Evolutionary conservation across 2,113 vertebrate genomes (phyloP).

Genomic region (Brachypodius melanocephalos): DNA sequence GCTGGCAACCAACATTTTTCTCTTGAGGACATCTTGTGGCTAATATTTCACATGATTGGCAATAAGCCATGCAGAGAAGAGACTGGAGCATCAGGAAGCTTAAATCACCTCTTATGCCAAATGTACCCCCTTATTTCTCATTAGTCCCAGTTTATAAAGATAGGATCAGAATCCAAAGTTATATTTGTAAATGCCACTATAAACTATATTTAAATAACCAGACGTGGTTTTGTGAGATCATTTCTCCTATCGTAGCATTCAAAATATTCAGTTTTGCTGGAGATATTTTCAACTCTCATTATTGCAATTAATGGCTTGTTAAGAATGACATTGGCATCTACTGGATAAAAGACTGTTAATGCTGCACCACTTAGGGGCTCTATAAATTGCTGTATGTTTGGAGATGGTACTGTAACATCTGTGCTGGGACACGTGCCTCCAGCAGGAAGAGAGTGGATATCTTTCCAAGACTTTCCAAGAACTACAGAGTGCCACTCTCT

Average conservation of each 20-base stretch:
- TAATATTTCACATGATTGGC: neutral
- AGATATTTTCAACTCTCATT: slow-evolving; percentile 9
- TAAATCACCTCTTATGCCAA: neutral
- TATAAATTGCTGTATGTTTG: neutral
- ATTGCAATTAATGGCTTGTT: neutral
- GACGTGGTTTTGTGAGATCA: neutral
- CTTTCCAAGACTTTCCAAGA: neutral
- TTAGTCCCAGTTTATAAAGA: neutral
- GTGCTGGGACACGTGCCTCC: neutral
- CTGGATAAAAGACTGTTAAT: neutral
- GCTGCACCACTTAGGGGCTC: neutral
- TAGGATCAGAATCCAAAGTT: neutral
- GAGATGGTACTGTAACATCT: neutral
- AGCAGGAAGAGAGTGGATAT: neutral
- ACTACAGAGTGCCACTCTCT: neutral
- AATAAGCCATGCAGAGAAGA: neutral
- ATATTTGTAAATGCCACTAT: neutral
- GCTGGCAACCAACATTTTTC: neutral
- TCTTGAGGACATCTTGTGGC: slow-evolving; percentile 7
- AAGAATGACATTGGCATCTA: neutral
- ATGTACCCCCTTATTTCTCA: neutral
- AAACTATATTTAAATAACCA: neutral
- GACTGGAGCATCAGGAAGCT: neutral
- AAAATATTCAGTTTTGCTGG: neutral
- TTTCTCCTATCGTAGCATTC: neutral